Conservation (phyloP, 2,797 vertebrate species). For the Emys orbicularis region DNA sequence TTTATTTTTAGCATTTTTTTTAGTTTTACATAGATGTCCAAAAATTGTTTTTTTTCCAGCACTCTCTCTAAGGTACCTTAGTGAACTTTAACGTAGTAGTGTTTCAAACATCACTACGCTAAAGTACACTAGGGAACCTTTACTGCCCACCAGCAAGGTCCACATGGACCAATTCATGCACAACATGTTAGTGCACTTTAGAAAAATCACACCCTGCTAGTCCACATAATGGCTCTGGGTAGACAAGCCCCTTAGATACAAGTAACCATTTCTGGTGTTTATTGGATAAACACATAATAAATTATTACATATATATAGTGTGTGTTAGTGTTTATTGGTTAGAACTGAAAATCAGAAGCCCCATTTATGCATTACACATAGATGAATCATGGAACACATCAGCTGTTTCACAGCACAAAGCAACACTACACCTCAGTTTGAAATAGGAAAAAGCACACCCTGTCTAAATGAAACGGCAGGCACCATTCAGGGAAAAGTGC, state of each 20-base stretch:
- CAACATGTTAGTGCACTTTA: no score
- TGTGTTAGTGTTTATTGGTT: background rate
- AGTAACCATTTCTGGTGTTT: background rate
- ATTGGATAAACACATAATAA: background rate
- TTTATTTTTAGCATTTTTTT: background rate
- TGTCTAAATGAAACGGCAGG: background rate
- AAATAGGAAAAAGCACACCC: fast-evolving
- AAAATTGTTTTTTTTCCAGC: no score
- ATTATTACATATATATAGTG: no score
- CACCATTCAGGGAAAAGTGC: background rate
- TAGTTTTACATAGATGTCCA: background rate
- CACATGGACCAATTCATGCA: background rate
- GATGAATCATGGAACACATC: background rate
- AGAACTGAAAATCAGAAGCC: background rate
- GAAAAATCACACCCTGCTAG: background rate
- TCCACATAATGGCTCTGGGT: background rate
- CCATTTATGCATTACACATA: background rate
- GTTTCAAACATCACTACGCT: background rate
- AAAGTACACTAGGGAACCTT: background rate
- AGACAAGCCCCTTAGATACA: background rate
- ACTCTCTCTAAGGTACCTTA: background rate
- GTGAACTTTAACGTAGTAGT: background rate
- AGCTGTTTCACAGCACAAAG: background rate
- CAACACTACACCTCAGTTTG: background rate
- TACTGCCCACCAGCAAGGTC: background rate